Percentiles rank a stretch among this genome's conserved stretches.
These are phyloP conservation scores for Papilio gigon DNA, from an alignment of 2,888 invertebrate genomes.

Conservation along the genomic window DNA sequence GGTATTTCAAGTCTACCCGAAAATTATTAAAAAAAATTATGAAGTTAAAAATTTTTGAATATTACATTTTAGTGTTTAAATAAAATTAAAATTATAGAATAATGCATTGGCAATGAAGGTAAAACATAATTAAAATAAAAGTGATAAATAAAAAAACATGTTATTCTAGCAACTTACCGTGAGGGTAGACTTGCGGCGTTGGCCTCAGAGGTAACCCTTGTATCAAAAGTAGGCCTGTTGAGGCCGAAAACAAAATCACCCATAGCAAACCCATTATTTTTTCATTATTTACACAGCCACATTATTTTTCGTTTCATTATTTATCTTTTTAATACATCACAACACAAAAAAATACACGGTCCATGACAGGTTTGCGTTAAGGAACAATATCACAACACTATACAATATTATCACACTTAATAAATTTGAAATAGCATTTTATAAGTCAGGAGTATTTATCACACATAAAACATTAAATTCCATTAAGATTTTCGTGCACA, in stretches of 20 bases:
- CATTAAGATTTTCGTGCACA: constrained; percentile 69
- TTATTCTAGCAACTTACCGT: constrained; percentile 66
- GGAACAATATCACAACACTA: constrained; percentile 60
- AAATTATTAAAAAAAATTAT: neutral
- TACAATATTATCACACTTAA: constrained; percentile 58
- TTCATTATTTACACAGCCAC: constrained; percentile 78
- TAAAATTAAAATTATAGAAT: neutral
- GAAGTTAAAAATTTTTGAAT: neutral
- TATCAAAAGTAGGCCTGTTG: constrained; percentile 71
- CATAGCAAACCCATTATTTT: constrained; percentile 76
- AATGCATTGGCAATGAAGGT: neutral
- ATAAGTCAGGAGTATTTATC: constrained; percentile 58
- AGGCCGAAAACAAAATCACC: constrained; percentile 78
- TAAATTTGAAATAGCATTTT: constrained; percentile 61
- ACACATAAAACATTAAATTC: constrained; percentile 63
- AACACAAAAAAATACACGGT: constrained; percentile 81
- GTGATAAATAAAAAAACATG: constrained; percentile 45
- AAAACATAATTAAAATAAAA: neutral
- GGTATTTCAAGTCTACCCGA: neutral
- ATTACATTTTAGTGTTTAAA: neutral
- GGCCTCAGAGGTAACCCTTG: constrained; percentile 74
- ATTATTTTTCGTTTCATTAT: constrained; percentile 79
- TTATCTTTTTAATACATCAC: constrained; percentile 76
- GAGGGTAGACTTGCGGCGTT: constrained; percentile 77
- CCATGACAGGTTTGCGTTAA: constrained; percentile 73